Evolutionary conservation across 2,797 vertebrate genomes (phyloP).

Genomic region (Hypotaenidia okinawae): DNA sequence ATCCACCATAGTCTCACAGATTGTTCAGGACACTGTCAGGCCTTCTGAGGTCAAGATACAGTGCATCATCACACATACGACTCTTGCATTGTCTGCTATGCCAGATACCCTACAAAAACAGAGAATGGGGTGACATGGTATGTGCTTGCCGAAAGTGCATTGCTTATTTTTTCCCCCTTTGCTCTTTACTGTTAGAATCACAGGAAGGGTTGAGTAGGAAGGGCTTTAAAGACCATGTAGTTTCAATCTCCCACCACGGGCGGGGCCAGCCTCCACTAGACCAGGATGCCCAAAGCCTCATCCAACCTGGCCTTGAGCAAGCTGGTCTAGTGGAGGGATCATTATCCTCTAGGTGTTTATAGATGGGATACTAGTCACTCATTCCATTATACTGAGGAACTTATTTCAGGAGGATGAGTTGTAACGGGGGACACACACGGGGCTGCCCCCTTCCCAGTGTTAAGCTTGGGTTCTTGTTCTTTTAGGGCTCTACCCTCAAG

Average conservation of each 20-base stretch:
- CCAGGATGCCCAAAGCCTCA: too few relatives aligned
- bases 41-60: neutral
- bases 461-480: neutral
- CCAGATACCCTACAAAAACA: neutral
- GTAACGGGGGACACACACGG: accelerated
- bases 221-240: too few relatives aligned
- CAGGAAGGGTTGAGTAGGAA: too few relatives aligned
- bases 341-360: neutral
- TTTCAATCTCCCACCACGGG: too few relatives aligned
- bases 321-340: neutral
- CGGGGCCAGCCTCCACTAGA: too few relatives aligned
- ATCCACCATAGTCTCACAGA: neutral
- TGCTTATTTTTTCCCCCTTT: neutral
- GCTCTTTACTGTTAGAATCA: neutral
- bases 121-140: neutral
- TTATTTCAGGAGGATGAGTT: neutral
- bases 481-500: neutral
- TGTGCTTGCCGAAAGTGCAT: neutral
- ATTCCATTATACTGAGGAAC: neutral
- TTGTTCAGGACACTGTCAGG: neutral
- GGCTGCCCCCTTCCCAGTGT: neutral
- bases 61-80: neutral
- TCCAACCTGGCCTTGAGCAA: too few relatives aligned
- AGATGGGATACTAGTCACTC: neutral
- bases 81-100: neutral